Base-by-base conservation (phyloP, 2,888 invertebrate genomes). In the Hirtodrosophila cameraria region DNA sequence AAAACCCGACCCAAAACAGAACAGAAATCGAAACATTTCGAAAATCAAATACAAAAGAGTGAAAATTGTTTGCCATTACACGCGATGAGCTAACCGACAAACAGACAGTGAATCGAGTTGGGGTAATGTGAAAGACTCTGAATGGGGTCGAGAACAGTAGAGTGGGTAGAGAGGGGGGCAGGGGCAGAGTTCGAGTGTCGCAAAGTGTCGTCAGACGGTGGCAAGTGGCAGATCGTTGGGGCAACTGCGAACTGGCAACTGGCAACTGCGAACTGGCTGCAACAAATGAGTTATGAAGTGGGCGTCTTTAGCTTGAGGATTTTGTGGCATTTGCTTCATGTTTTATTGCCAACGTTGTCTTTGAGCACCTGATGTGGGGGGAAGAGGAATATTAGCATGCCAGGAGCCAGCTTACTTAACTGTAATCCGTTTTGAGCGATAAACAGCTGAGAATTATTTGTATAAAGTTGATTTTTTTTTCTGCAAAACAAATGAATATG, bases 251-350 rank as follows among this genome's bases (percentile, higher is more conserved):
- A n/a, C n/a, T n/a, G n/a, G 23, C 23, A 23, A 23, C 7, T 23
- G 23, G 23, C 5, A 23, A 5, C 8, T 23, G 23, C 7, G 7
- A 23, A 5, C 6, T 6, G 23, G 30, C 36, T 42, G 27, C 62
- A 45, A 61, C 73, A 80, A 86, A 86, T 86, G 81, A 86, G 78
- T 80, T 82, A 82, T 82, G 74, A 84, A 74, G 65, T 75, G 57
- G n/a, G n/a, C 45, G 60, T 61, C 64, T 59, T 76, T 57, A 54
- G 45, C 48, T 54, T 46, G 63, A 46, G 79, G 84, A 83, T 75
- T 73, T 77, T 57, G 75, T 77, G 81, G 80, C 48, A 81, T 81
- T 80, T 83, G 55, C 31, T 57, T 39, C 18, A 23, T 60, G 69
- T 58, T 81, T 84, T 84, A 78, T 70, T 57, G 58, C 59, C 50